Conservation (phyloP, 2,113 vertebrate species). For the Dromas ardeola region DNA sequence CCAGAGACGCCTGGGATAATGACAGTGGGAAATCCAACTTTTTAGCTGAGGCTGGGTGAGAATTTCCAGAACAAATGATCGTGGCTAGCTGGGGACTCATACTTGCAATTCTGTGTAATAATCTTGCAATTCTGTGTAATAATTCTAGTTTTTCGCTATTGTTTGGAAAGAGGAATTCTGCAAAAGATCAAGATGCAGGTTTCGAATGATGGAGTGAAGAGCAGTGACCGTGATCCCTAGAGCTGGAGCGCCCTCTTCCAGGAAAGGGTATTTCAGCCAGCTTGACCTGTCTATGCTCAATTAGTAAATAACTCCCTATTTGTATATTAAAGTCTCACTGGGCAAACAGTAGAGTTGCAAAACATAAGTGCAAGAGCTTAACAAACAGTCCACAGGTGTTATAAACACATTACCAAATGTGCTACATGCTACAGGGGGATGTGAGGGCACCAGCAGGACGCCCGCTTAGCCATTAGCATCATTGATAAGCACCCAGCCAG, state of each 20-base stretch:
- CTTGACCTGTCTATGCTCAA: accelerated
- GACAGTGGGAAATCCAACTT: neutral
- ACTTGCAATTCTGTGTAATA: neutral
- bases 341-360: neutral
- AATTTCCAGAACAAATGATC: neutral
- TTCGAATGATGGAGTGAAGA: neutral
- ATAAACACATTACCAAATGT: neutral
- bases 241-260: neutral
- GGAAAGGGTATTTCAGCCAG: neutral
- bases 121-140: neutral
- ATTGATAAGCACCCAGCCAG: neutral
- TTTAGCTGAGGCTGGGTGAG: neutral
- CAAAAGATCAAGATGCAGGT: neutral
- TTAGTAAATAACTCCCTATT: neutral
- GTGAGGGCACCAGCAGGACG: neutral
- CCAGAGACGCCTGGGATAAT: neutral
- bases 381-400: neutral
- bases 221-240: neutral
- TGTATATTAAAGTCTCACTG: neutral
- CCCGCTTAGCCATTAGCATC: neutral
- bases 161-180: neutral
- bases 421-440: neutral
- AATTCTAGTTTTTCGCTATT: neutral
- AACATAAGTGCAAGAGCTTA: neutral
- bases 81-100: neutral